Base-by-base conservation (phyloP, 2,113 vertebrate genomes). In the Gymnarchus niloticus region DNA sequence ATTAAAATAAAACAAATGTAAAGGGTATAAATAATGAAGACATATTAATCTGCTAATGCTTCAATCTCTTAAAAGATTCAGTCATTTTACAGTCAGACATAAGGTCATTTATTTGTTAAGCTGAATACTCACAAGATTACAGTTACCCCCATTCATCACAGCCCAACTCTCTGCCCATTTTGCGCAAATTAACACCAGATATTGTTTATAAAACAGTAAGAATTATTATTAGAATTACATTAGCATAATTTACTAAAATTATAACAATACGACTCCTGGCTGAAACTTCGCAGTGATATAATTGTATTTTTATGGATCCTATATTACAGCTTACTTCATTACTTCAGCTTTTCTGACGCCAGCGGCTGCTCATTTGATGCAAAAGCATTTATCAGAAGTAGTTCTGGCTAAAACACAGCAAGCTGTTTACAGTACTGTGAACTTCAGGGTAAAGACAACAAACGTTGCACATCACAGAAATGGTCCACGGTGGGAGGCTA, bases 31-130 rank as follows among this genome's bases (percentile, higher is more conserved):
- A 14, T 81, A 54, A 81, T 6, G 3, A 78, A 78, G 33, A 41
- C 19, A 25, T 48, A 46, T 78, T 78, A 78, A 78, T 48, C 46
- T 37, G 76, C 76, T 78, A 78, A 19, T 52, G 65, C 33, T 41
- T 17, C 41, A 14, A 81, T 33, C 48, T 82, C 51, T 54, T 41
- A 81, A 54, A 17, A 33, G 80, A 81, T 33, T 52, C 49, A 82
- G 80, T 82, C 49, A 37, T 51, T 14, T 33, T 54, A 17, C n/a
- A 17, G 51, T 54, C 28, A 82, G 37, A 54, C 80, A 82, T 33
- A 82, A 51, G 28, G 48, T 56, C 33, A 83, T 83, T 83, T 83
- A 83, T 83, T 83, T 83, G 81, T 56, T 82, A 82, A 56, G 82
- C 49, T n/a, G 56, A 59, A 83, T 57, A n/a, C 33, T 57, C 19